Conservation (phyloP, 2,888 invertebrate genomes). For the Drepanosiphum platanoidis region DNA sequence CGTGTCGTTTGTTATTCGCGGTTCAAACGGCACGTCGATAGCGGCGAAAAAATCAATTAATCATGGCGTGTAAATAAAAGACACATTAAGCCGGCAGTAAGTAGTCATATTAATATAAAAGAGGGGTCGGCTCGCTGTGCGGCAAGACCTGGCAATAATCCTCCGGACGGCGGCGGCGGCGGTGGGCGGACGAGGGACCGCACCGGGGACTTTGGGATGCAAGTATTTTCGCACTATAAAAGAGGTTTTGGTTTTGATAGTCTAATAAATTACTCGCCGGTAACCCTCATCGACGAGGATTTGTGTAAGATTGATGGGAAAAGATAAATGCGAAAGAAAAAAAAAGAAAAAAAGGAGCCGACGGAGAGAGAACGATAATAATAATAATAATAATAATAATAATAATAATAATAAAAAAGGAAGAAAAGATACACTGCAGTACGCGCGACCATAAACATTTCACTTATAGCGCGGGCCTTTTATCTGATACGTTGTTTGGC, state of each 20-base stretch:
- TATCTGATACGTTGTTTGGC: constrained; percentile 29
- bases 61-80: constrained; percentile 61
- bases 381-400: constrained; percentile 14
- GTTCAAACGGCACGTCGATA: constrained; percentile 50
- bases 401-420: not conserved
- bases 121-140: constrained; percentile 19
- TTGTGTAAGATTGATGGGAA: constrained; percentile 61
- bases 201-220: constrained; percentile 57
- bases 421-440: constrained; percentile 1
- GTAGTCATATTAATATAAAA: constrained; percentile 61
- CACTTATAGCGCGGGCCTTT: constrained; percentile 27
- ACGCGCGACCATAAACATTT: constrained; percentile 43
- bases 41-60: constrained; percentile 57
- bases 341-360: not conserved
- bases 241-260: constrained; percentile 64
- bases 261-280: constrained; percentile 63
- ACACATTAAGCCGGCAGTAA: constrained; percentile 61
- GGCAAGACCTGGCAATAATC: constrained; percentile 52
- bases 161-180: not conserved
- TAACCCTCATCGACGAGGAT: constrained; percentile 61
- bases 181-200: not conserved
- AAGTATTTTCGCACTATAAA: constrained; percentile 60
- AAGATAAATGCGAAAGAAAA: constrained; percentile 48
- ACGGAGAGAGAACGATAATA: not conserved
- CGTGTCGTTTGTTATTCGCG: constrained; percentile 61